These are phyloP conservation scores for Tethya wilhelma DNA, from an alignment of 37 sponge, comb jelly and placozoan species.

Conservation along the genomic window DNA sequence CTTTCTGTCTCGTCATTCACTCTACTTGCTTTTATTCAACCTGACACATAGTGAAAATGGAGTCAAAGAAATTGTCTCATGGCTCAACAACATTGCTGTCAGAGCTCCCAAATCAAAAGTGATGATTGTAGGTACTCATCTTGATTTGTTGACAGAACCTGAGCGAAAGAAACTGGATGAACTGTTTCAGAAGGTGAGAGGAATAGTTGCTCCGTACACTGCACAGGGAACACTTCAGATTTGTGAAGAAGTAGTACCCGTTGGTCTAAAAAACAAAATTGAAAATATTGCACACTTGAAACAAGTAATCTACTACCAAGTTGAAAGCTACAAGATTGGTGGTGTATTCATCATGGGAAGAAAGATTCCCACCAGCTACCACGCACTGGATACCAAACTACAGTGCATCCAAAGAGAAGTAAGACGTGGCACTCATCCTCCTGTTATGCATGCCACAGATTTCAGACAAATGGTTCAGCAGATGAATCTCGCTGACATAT, in stretches of 20 bases:
- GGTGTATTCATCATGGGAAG: slow-evolving; percentile 75
- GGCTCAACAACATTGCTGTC: slow-evolving; percentile 92
- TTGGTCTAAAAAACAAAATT: slow-evolving; percentile 56
- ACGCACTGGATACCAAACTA: slow-evolving; percentile 72
- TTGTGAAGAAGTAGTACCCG: slow-evolving; percentile 49
- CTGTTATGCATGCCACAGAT: slow-evolving; percentile 78
- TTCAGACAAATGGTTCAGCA: slow-evolving; percentile 70
- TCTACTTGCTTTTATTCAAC: slow-evolving; percentile 88
- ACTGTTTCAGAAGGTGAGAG: slow-evolving; percentile 49
- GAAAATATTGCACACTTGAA: slow-evolving; percentile 77
- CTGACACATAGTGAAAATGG: slow-evolving; percentile 76
- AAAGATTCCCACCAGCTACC: slow-evolving; percentile 89
- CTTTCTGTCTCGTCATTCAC: slow-evolving; percentile 88
- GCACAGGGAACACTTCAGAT: slow-evolving; percentile 51
- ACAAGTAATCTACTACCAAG: slow-evolving; percentile 84
- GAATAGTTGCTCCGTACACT: slow-evolving; percentile 32
- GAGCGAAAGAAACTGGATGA: slow-evolving; percentile 37
- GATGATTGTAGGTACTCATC: slow-evolving; percentile 87
- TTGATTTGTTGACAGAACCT: slow-evolving; percentile 74
- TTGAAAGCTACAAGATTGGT: slow-evolving; percentile 49
- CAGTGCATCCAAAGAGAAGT: slow-evolving; percentile 72
- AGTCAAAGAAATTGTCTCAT: slow-evolving; percentile 78
- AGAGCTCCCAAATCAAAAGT: slow-evolving; percentile 82
- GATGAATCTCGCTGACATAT: slow-evolving; percentile 70
- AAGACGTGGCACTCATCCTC: slow-evolving; percentile 41